Base-by-base conservation (phyloP, 2,113 vertebrate genomes). In the Castor canadensis region DNA sequence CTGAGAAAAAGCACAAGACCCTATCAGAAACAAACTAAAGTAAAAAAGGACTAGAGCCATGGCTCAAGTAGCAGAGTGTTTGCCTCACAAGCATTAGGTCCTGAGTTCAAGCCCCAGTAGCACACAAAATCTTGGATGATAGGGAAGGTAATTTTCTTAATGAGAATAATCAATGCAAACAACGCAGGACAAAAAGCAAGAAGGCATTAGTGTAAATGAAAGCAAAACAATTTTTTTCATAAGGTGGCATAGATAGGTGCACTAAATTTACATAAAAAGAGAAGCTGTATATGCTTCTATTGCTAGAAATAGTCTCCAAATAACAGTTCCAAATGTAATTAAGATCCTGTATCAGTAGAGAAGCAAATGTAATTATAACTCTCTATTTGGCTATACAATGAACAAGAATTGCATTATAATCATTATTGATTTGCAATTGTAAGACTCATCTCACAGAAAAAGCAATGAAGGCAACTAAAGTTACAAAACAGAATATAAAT, bases 401-500 rank as follows among this genome's bases (percentile, higher is more conserved):
- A 86, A 38, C 47, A 85, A 75, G 49, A 93, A 81, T 88, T 77
- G 45, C 1, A 32, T 91, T 52, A 87, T 76, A 79, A 62, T 43
- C 58, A 83, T 56, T 75, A 47, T 40, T 87, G 45, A 28, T 84
- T 93, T 94, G 62, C 16, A 79, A 10, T 16, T 89, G 40, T 85
- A 43, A 89, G 15, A 38, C 40, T 95, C 56, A 69, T n/a, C 15
- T 67, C 89, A 88, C 26, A 80, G 64, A 58, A 87, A 83, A 84
- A 49, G 12, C 60, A 90, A 12, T 35, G n/a, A 69, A 69, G 15
- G 52, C 6, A 64, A 71, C 20, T 49, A 38, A 89, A 45, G 26
- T 71, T 92, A 92, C 1, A 81, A 35, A 93, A 77, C 38, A 93
- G 20, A 90, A 64, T 58, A 75, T 60, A 71, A 85, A 82, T 56